Evolutionary conservation across 2,888 invertebrate genomes (phyloP), one percentile per base, ranked within the genome.

Genomic region (Ypsolopha sequella): DNA sequence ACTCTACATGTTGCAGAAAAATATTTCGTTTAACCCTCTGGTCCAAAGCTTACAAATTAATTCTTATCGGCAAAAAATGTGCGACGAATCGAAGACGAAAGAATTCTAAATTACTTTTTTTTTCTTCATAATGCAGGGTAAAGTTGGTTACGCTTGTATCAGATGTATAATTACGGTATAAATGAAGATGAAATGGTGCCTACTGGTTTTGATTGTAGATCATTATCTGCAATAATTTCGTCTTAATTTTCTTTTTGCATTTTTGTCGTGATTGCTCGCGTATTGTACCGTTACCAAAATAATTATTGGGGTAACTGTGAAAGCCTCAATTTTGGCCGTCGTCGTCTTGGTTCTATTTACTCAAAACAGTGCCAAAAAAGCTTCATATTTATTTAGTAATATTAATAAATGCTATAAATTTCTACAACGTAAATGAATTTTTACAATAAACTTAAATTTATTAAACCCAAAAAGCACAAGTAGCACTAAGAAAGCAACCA

Each of bases 1-100:
- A 24, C 24, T 24, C 24, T 24, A 24, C 24, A 24, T 24, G 2
- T 3, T 4, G 49, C 49, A 10, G 36, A 48, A 48, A 48, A 38
- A 39, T 39, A 36, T 24, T 36, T 66, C 70, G 70, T 68, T 76
- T 74, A 75, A 77, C 76, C 72, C 69, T 63, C 63, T 58, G 66
- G 64, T 62, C 14, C 33, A 39, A 49, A 49, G 10, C 49, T 67
- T 72, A 73, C 76, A 70, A 74, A 76, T 77, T 77, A 74, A 76
- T 76, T 74, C 68, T 61, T 68, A 68, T 67, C 68, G 58, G 68
- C 66, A 68, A 74, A 72, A 68, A 74, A 64, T 43, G 54, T 61
- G 56, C 56, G 54, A 57, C 58, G 60, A 60, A 60, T 62, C 51
- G 52, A 46, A 52, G 54, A 44, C 14, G 36, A 48, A 43, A 41